These are phyloP conservation scores for Platichthys stellatus DNA, from an alignment of 2,113 vertebrate genomes.

Conservation along the genomic window DNA sequence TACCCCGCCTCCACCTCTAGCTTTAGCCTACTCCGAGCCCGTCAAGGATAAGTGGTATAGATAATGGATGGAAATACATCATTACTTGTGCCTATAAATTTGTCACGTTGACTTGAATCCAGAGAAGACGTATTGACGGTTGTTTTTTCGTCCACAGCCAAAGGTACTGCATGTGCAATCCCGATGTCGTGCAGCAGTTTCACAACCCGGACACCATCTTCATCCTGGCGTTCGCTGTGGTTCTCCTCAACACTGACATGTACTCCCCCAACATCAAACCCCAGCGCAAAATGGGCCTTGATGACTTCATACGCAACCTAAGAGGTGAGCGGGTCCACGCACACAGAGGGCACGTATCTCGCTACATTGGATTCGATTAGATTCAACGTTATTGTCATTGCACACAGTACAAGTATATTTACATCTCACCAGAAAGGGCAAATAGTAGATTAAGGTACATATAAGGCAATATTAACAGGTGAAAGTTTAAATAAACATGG, in stretches of 20 bases:
- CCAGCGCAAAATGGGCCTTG: conserved; percentile 98
- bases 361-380: no score
- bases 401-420: no score
- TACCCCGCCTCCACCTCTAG: no score
- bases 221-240: conserved; percentile 97
- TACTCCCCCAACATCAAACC: conserved; percentile 99
- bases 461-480: no score
- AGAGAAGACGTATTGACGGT: neutral
- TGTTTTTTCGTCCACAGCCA: conserved; percentile 84
- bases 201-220: conserved; percentile 99
- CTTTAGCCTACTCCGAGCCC: no score
- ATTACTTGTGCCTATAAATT: neutral
- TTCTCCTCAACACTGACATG: conserved; percentile 99
- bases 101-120: neutral
- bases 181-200: conserved; percentile 98
- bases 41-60: no score
- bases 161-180: conserved; percentile 99
- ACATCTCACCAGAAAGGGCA: no score
- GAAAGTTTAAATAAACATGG: no score
- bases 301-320: conserved; percentile 98
- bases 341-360: neutral
- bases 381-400: no score
- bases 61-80: neutral
- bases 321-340: conserved; percentile 84
- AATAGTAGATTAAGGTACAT: no score